Percentiles rank a stretch among this genome's conserved stretches.
Conservation (phyloP, 2,888 invertebrate genomes). For the Drosophila mayaguana region DNA sequence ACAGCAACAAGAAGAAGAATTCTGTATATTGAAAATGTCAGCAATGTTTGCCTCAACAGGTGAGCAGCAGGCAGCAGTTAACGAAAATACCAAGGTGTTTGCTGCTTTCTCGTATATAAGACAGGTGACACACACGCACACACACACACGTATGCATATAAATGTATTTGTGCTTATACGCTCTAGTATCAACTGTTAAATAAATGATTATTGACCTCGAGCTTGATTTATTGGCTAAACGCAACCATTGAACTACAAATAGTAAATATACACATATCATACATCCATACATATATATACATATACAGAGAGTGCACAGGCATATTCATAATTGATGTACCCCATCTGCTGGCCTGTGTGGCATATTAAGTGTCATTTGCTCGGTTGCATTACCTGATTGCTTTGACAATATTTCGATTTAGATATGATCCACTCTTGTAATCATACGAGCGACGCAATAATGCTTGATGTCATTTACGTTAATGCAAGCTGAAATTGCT, state of each 20-base stretch:
- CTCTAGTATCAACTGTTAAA: slow-evolving; percentile 48
- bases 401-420: slow-evolving; percentile 43
- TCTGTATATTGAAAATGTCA: slow-evolving; percentile 53
- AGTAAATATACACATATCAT: background rate
- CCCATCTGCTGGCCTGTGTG: background rate
- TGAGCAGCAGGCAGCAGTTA: slow-evolving; percentile 49
- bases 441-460: slow-evolving; percentile 12
- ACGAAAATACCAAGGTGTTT: slow-evolving; percentile 7
- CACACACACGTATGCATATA: slow-evolving; percentile 1
- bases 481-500: slow-evolving; percentile 1
- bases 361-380: slow-evolving; percentile 11
- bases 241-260: slow-evolving; percentile 17
- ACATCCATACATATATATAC: background rate
- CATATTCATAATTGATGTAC: slow-evolving; percentile 42
- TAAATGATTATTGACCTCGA: slow-evolving; percentile 71
- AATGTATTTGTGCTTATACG: background rate
- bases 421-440: slow-evolving; percentile 27
- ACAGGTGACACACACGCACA: slow-evolving; percentile 2
- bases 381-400: slow-evolving; percentile 51
- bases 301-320: slow-evolving; percentile 30
- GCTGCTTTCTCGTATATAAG: slow-evolving; percentile 12
- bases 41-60: slow-evolving; percentile 68
- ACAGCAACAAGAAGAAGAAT: slow-evolving; percentile 15
- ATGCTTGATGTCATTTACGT: slow-evolving; percentile 5
- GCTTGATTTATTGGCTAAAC: slow-evolving; percentile 68